Evolutionary conservation across 2,888 invertebrate species (phyloP).

Genomic region (Drosophila mimica): DNA sequence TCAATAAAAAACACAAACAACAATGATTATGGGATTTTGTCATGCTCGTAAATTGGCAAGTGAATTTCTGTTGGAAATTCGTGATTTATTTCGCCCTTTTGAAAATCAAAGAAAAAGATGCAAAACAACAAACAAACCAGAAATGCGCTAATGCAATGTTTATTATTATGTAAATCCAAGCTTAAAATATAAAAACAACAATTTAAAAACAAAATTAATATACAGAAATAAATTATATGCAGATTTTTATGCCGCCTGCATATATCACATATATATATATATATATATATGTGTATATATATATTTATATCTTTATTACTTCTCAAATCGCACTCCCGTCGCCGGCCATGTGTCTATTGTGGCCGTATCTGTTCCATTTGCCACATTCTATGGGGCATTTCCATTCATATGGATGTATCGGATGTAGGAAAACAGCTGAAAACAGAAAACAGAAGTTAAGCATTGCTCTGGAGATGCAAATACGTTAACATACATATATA

Average conservation of each 20-base stretch:
- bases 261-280: constrained; percentile 40
- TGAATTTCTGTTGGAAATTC: constrained; percentile 32
- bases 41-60: background rate
- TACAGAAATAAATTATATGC: too few species aligned
- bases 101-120: background rate
- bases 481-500: too few species aligned
- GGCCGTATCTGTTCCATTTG: constrained; percentile 93
- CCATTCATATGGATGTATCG: constrained; percentile 97
- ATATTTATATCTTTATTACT: constrained; percentile 89
- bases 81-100: background rate
- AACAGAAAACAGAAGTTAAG: too few species aligned
- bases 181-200: background rate
- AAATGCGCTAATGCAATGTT: background rate
- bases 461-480: too few species aligned
- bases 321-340: constrained; percentile 97
- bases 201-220: too few species aligned
- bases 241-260: constrained; percentile 55
- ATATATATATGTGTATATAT: background rate
- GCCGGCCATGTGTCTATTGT: constrained; percentile 96
- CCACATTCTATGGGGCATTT: constrained; percentile 96
- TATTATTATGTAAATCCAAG: background rate
- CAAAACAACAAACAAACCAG: background rate
- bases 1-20: constrained; percentile 2
- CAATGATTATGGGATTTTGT: constrained; percentile 8
- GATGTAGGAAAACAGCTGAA: constrained; percentile 97